Evolutionary conservation across 2,888 invertebrate species (phyloP).

Genomic region (Drosophila ochracea): DNA sequence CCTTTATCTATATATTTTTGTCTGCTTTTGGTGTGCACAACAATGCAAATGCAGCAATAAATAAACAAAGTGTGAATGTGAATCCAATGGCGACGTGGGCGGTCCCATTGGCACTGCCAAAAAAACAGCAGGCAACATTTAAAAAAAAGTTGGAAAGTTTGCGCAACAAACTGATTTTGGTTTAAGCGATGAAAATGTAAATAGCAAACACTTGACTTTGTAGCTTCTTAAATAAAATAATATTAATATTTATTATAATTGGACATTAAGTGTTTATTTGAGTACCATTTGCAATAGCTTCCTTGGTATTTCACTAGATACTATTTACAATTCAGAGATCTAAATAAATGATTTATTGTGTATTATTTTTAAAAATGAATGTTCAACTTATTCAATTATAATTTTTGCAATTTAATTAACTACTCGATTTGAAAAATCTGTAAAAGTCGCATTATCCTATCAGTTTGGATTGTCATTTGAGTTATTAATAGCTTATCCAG

Average conservation of each 20-base stretch:
- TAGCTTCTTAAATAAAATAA: background rate
- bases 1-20: slow-evolving; percentile 51
- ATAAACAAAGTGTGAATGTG: slow-evolving; percentile 69
- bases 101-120: slow-evolving; percentile 3
- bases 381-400: background rate
- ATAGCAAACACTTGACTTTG: background rate
- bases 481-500: slow-evolving; percentile 19
- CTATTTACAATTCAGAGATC: background rate
- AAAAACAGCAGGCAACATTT: background rate
- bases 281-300: background rate
- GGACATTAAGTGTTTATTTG: background rate
- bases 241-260: background rate
- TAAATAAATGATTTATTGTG: background rate
- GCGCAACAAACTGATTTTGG: background rate
- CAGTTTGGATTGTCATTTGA: slow-evolving; percentile 15
- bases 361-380: background rate
- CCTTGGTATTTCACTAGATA: background rate
- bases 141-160: background rate
- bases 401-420: slow-evolving; percentile 19
- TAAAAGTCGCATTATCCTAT: slow-evolving; percentile 6
- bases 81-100: slow-evolving; percentile 48
- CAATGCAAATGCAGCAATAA: slow-evolving; percentile 76
- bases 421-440: slow-evolving; percentile 5
- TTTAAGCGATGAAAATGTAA: background rate
- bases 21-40: slow-evolving; percentile 66